Evolutionary conservation across 2,888 invertebrate genomes (phyloP).

Genomic region (Nemotelus nigrinus): DNA sequence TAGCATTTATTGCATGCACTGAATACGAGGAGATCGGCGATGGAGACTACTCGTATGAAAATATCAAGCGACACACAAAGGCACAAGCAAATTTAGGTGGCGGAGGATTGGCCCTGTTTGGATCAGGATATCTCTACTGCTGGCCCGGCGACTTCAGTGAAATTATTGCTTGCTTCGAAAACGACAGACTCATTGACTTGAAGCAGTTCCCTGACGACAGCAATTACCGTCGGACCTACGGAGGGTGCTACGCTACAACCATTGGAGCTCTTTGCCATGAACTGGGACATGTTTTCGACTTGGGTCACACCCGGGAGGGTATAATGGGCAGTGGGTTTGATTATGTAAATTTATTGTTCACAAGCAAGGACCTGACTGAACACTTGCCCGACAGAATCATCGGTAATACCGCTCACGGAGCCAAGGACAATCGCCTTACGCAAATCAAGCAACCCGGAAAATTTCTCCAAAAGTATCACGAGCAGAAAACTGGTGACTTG

Average conservation of each 20-base stretch:
- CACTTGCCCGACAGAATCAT: constrained; percentile 60
- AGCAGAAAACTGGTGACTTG: constrained; percentile 60
- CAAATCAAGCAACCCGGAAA: constrained; percentile 56
- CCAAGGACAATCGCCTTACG: constrained; percentile 55
- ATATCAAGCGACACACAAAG: constrained; percentile 74
- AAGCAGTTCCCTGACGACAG: constrained; percentile 88
- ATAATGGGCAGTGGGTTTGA: constrained; percentile 94
- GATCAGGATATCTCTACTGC: constrained; percentile 88
- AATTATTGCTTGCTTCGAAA: constrained; percentile 67
- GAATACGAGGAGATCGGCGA: constrained; percentile 75
- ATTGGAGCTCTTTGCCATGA: constrained; percentile 93
- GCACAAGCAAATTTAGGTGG: constrained; percentile 92
- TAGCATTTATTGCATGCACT: constrained; percentile 90
- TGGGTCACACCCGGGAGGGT: constrained; percentile 86
- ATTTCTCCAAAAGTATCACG: constrained; percentile 61
- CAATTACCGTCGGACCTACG: constrained; percentile 86
- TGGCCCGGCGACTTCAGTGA: constrained; percentile 83
- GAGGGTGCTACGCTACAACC: constrained; percentile 89
- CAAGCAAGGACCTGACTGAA: constrained; percentile 68
- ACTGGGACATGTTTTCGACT: constrained; percentile 92
- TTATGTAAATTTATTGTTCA: constrained; percentile 81
- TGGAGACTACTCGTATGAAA: constrained; percentile 74
- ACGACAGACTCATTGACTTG: constrained; percentile 74
- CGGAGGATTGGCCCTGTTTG: constrained; percentile 90
- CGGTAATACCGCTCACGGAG: constrained; percentile 11